Evolutionary conservation across 2,888 invertebrate genomes (phyloP), one percentile per base, ranked within the genome.

Genomic region (Plusia festucae): DNA sequence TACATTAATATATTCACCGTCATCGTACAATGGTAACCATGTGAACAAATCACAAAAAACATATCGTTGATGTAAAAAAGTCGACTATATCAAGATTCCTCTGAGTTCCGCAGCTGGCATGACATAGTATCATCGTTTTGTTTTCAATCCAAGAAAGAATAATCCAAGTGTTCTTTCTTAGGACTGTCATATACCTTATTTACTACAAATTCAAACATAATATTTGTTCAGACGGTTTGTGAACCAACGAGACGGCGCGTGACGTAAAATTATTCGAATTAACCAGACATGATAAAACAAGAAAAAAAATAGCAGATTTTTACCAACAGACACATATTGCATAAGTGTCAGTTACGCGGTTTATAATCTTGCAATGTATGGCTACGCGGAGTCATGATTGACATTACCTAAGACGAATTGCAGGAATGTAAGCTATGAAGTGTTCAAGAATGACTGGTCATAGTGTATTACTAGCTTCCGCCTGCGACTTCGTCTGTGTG

Each of bases 211-310:
- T 7, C 40, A 40, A 40, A 40, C 40, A 40, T n/a, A 40, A 40
- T 40, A 40, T 40, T 40, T 40, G 40, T 40, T 40, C 40, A 40
- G 40, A n/a, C n/a, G 40, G n/a, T 40, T n/a, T 40, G 40, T n/a
- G n/a, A 40, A 40, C 34, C 40, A n/a, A 40, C n/a, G n/a, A 15
- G 40, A 40, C 40, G 40, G 40, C 6, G 40, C 40, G 40, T 40
- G 15, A 15, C 13, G 34, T 15, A 34, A 34, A 34, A 34, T 34
- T 34, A 34, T 15, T 34, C 0, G 15, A 15, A 34, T 13, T 34
- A 34, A 30, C 34, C 34, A 34, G 34, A 34, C 34, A 34, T 34
- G 15, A 34, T 15, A 34, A 15, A 34, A 34, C 34, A 5, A 0
- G n/a, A n/a, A n/a, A n/a, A n/a, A n/a, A n/a, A n/a, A n/a, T n/a